Conservation (phyloP, 2,888 invertebrate species). For the Deilephila elpenor region DNA sequence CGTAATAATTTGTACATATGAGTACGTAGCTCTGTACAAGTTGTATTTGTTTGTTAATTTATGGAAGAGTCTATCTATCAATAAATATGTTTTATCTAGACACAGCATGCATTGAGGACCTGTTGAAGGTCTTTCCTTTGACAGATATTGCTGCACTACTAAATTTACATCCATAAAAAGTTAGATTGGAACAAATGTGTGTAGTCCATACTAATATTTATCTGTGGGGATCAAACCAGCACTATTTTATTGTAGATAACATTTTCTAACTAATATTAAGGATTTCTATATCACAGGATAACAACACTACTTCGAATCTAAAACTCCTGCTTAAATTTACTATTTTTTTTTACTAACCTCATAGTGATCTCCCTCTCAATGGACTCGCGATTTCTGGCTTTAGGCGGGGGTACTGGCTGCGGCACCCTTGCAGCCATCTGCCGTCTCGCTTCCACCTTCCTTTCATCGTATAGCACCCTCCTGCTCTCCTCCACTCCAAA, state of each 20-base stretch:
- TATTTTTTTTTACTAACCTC: constrained; percentile 57
- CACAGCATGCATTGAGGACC: no score
- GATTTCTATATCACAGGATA: no score
- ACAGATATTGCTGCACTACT: no score
- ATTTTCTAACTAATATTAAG: neutral
- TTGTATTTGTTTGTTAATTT: no score
- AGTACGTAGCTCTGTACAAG: no score
- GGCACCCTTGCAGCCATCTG: constrained; percentile 42
- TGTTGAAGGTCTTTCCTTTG: no score
- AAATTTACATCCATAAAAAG: no score
- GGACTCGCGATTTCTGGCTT: constrained; percentile 73
- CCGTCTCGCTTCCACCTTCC: constrained; percentile 56
- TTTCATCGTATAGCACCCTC: constrained; percentile 68
- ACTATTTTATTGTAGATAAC: no score
- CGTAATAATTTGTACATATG: neutral
- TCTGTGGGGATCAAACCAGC: neutral
- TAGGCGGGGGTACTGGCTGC: constrained; percentile 70
- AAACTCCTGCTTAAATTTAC: neutral
- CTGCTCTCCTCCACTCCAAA: constrained; percentile 79
- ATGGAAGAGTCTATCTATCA: no score
- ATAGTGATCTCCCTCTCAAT: constrained; percentile 80
- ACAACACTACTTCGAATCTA: neutral
- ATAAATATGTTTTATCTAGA: no score
- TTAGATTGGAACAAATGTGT: neutral
- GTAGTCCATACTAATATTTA: no score